phyloP scores from a whole-genome alignment of 2,888 invertebrate genomes.

The Cerastis leucographa region DNA sequence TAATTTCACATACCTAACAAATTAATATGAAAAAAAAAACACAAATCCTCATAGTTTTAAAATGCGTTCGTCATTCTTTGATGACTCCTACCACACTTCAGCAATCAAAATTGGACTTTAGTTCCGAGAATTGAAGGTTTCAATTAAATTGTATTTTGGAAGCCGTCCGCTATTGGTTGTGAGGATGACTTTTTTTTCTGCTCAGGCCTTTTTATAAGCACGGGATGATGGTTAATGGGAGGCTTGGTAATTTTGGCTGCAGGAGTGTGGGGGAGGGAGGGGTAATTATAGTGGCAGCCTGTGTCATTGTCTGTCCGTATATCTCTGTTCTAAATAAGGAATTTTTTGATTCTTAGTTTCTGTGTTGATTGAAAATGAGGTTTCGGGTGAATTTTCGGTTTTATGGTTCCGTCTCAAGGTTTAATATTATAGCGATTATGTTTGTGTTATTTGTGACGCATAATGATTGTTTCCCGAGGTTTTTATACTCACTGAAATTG shows the following conservation, averaged over 20 bases:
- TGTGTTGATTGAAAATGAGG: constrained; percentile 63
- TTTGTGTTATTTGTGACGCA: constrained; percentile 34
- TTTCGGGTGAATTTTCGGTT: constrained; percentile 57
- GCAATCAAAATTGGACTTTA: constrained; percentile 51
- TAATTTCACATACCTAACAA: constrained; percentile 65
- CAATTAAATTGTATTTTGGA: constrained; percentile 65
- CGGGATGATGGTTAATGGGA: constrained; percentile 87
- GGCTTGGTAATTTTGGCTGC: constrained; percentile 84
- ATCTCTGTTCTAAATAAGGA: constrained; percentile 75
- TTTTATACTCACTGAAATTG: constrained; percentile 14
- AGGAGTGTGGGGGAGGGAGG: constrained; percentile 69
- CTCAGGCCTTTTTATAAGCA: constrained; percentile 84
- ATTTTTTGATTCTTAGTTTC: constrained; percentile 61
- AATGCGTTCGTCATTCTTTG: constrained; percentile 67
- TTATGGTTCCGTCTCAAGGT: constrained; percentile 53
- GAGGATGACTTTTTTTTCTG: constrained; percentile 81
- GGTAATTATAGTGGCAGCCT: constrained; percentile 87
- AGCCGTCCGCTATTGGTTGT: constrained; percentile 79
- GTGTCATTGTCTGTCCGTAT: constrained; percentile 88
- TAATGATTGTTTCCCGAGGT: constrained; percentile 35
- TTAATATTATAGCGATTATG: constrained; percentile 47
- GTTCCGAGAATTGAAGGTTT: constrained; percentile 60
- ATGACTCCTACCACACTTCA: constrained; percentile 57
- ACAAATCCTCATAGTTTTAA: constrained; percentile 67
- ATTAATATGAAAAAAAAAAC: constrained; percentile 55